Percentiles rank a stretch among this genome's conserved stretches.
phyloP scores from a whole-genome alignment of 2,888 invertebrate genomes.

The Argyresthia albistria region DNA sequence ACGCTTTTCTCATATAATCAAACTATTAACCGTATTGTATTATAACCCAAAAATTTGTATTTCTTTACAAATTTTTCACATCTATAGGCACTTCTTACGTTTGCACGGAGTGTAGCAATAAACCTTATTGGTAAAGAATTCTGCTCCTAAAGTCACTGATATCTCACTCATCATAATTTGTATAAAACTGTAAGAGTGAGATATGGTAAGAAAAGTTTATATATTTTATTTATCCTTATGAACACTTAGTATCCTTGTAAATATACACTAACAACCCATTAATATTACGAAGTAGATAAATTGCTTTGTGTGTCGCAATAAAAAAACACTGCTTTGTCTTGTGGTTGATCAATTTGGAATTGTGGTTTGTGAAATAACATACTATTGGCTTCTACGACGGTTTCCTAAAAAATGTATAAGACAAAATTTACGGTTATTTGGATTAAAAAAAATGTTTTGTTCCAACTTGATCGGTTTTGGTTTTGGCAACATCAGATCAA shows the following conservation, averaged over 20 bases:
- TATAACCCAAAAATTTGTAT: background rate
- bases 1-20: too few relatives aligned
- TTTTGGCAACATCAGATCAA: conserved; percentile 68
- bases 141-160: background rate
- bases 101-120: background rate
- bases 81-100: background rate
- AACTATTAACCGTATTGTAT: conserved; percentile 2
- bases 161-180: too few relatives aligned
- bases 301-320: conserved; percentile 58
- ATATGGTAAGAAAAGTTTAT: too few relatives aligned
- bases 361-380: conserved; percentile 38
- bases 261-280: conserved; percentile 71
- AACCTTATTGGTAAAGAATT: background rate
- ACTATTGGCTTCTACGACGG: conserved; percentile 49
- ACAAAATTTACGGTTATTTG: background rate
- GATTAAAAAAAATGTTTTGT: conserved; percentile 24
- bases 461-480: conserved; percentile 59
- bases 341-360: conserved; percentile 69
- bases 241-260: conserved; percentile 19
- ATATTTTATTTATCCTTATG: background rate
- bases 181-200: too few relatives aligned
- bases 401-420: conserved; percentile 3
- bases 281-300: conserved; percentile 21
- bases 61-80: background rate
- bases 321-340: conserved; percentile 33